Conservation (phyloP, 2,113 vertebrate species). For the Poeciliopsis retropinna region DNA sequence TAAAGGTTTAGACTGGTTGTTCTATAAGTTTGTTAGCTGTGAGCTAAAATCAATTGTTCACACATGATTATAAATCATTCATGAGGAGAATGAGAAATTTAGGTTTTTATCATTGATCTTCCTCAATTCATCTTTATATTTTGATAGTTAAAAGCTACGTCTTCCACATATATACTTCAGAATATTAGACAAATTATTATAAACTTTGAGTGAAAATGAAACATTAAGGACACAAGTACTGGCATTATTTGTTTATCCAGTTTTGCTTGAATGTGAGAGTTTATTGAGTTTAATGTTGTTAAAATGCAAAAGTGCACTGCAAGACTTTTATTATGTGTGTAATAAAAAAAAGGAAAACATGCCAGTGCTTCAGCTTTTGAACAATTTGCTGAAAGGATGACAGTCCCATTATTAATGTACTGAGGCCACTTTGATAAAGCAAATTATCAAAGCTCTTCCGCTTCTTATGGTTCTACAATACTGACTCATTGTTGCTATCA, state of each 20-base stretch:
- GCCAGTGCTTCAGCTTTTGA: conserved; percentile 1
- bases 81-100: background rate
- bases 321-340: conserved; percentile 15
- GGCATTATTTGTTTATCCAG: too few relatives aligned
- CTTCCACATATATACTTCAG: background rate
- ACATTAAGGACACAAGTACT: background rate
- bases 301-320: background rate
- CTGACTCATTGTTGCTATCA: conserved; percentile 43
- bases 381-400: conserved; percentile 22
- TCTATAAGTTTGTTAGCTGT: background rate
- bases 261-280: background rate
- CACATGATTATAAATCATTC: background rate
- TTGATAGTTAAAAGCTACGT: background rate
- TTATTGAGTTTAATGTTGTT: background rate
- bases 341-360: conserved; percentile 29
- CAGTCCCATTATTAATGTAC: conserved; percentile 43
- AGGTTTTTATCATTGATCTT: background rate
- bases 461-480: conserved; percentile 23
- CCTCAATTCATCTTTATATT: background rate
- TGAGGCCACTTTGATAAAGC: conserved; percentile 39
- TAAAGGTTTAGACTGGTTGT: background rate
- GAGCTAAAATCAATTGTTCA: background rate
- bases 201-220: background rate
- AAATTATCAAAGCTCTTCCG: conserved; percentile 44
- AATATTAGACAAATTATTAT: too few relatives aligned